A percentile compares a stretch with the other conserved stretches of the same genome.
Evolutionary conservation across 2,113 vertebrate species (phyloP).

Genomic region (Gobius niger): DNA sequence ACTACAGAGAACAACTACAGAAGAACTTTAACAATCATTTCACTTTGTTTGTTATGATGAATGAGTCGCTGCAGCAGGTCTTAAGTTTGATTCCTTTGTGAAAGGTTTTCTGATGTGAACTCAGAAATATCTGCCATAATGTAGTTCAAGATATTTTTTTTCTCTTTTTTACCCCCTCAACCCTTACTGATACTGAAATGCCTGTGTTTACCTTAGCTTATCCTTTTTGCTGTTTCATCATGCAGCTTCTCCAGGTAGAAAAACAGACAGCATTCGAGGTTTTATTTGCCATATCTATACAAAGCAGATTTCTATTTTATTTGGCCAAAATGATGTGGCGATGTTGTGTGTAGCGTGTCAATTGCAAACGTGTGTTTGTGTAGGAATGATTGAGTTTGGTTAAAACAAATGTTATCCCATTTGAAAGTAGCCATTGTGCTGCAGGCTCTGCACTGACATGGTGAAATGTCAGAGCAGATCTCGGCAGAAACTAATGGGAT

Average conservation of each 20-base stretch:
- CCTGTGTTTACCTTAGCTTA: conserved; percentile 9
- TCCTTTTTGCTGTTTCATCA: background rate
- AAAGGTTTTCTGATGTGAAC: no score
- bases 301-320: background rate
- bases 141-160: conserved; percentile 3
- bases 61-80: no score
- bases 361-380: conserved; percentile 21
- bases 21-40: no score
- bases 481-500: conserved; percentile 39
- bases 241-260: conserved; percentile 15
- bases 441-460: conserved; percentile 40
- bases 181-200: no score
- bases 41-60: no score
- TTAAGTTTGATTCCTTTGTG: background rate
- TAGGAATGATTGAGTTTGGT: conserved; percentile 43
- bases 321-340: background rate
- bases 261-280: background rate
- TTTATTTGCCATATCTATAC: background rate
- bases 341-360: background rate
- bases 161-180: no score
- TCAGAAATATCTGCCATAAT: no score
- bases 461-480: conserved; percentile 58
- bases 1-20: no score
- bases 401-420: conserved; percentile 58
- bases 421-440: conserved; percentile 53